Evolutionary conservation across 2,113 vertebrate species (phyloP), one percentile per base, ranked within the genome.

Genomic region (Scytalopus superciliaris): DNA sequence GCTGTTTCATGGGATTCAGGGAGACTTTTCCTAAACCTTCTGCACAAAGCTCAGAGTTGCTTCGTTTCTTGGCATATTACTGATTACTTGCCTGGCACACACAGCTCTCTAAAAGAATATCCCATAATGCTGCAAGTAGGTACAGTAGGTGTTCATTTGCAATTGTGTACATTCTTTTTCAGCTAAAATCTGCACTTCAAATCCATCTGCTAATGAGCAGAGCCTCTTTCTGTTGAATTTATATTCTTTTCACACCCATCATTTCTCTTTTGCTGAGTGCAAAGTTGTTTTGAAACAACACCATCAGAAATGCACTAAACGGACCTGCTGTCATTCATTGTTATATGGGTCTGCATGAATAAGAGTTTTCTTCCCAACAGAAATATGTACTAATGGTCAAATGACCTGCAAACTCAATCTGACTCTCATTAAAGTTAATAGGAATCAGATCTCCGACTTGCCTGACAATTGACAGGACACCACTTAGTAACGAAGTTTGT

Each of bases 351-450:
- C 52, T 80, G 21, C 57, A n/a, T 33, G 31, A 84, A 72, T 14
- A 35, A 56, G 35, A 35, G 33, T 77, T 80, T 77, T 73, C 21
- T 74, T 80, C 63, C 30, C 10, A 60, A 44, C 7, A 77, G 47
- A 76, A 83, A 62, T 77, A 24, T 47, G 42, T 63, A 27, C 33
- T 67, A n/a, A 59, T 89, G 72, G 59, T 56, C 33, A 87, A 75
- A 89, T 2, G 9, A 74, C n/a, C 85, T 86, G 76, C 56, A 94
- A 70, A 59, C 64, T 78, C 59, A 84, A 22, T 21, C 31, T 60
- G 86, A 11, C 55, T 94, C 90, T 95, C 86, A 60, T 89, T 95
- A 88, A 63, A 74, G 39, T 56, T 86, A 90, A 80, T 86, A 52
- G 31, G 42, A 86, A 70, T 64, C 78, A 83, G 21, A 10, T 69